phyloP scores from a whole-genome alignment of 2,113 vertebrate genomes.

The Poecile atricapillus region DNA sequence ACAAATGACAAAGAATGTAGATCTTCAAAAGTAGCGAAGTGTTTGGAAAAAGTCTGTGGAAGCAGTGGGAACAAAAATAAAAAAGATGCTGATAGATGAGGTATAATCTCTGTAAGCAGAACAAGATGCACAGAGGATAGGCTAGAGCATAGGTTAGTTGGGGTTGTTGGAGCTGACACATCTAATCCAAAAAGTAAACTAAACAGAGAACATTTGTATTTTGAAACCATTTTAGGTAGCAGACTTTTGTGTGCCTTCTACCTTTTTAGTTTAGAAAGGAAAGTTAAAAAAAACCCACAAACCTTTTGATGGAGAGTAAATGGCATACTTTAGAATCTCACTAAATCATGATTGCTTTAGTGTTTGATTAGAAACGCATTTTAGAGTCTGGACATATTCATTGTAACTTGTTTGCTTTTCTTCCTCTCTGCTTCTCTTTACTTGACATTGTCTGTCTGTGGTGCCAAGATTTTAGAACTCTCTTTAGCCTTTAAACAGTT shows the following conservation, averaged over 20 bases:
- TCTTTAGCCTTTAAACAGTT: conserved; percentile 23
- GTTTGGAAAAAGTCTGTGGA: conserved; percentile 17
- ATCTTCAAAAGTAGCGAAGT: background rate
- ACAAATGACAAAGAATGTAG: background rate
- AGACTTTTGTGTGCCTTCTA: conserved; percentile 48
- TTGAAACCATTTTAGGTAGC: conserved; percentile 42
- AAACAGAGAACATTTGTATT: conserved; percentile 48
- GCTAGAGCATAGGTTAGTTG: conserved; percentile 40
- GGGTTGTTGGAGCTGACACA: conserved; percentile 35
- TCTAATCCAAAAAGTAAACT: conserved; percentile 60
- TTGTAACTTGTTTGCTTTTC: conserved; percentile 55
- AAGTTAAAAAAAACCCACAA: conserved; percentile 44
- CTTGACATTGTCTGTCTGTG: conserved; percentile 41
- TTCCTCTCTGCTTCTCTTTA: conserved; percentile 11
- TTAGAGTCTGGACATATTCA: conserved; percentile 47
- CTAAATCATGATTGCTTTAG: conserved; percentile 44
- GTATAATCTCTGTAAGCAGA: conserved; percentile 28
- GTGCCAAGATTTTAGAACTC: conserved; percentile 13
- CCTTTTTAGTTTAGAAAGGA: conserved; percentile 48
- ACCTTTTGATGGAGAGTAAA: conserved; percentile 57
- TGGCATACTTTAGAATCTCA: conserved; percentile 33
- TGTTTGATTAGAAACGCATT: conserved; percentile 52
- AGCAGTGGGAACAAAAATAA: conserved; percentile 35
- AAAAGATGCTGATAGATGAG: background rate
- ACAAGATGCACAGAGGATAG: conserved; percentile 3